phyloP scores from a whole-genome alignment of 1,140 invertebrate genomes.

The Steinernema feltiae region DNA sequence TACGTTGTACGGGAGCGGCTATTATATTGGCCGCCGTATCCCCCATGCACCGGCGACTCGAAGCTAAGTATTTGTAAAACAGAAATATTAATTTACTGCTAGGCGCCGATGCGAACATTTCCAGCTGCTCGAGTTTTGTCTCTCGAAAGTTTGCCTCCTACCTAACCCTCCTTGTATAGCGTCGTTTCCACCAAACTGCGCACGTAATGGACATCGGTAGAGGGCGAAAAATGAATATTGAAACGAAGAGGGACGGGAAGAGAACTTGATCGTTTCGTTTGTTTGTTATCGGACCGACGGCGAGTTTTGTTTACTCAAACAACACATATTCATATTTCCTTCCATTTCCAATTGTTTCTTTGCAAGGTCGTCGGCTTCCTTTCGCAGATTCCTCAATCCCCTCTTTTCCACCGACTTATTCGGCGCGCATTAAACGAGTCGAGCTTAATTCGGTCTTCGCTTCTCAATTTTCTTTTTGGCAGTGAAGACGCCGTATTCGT shows the following conservation, averaged over 20 bases:
- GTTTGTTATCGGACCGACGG: slow-evolving; percentile 7
- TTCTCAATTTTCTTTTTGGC: neutral
- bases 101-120: neutral
- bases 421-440: neutral
- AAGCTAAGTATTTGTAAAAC: too few species aligned
- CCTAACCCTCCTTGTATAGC: neutral
- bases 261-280: slow-evolving; percentile 14
- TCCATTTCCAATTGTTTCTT: slow-evolving; percentile 12
- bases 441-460: neutral
- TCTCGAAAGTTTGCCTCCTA: neutral
- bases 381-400: neutral
- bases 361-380: slow-evolving; percentile 1
- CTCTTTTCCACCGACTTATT: neutral
- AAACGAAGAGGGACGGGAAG: neutral
- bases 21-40: too few species aligned
- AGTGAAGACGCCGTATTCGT: neutral
- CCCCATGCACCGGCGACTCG: too few species aligned
- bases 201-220: slow-evolving; percentile 10
- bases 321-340: slow-evolving; percentile 15
- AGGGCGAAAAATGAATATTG: neutral
- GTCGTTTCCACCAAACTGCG: neutral
- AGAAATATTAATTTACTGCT: too few species aligned
- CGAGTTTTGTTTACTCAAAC: slow-evolving; percentile 14
- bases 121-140: neutral
- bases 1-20: neutral